A percentile compares a stretch with the other conserved stretches of the same genome.
phyloP scores from a whole-genome alignment of 2,113 vertebrate genomes.

The Salvator merianae region DNA sequence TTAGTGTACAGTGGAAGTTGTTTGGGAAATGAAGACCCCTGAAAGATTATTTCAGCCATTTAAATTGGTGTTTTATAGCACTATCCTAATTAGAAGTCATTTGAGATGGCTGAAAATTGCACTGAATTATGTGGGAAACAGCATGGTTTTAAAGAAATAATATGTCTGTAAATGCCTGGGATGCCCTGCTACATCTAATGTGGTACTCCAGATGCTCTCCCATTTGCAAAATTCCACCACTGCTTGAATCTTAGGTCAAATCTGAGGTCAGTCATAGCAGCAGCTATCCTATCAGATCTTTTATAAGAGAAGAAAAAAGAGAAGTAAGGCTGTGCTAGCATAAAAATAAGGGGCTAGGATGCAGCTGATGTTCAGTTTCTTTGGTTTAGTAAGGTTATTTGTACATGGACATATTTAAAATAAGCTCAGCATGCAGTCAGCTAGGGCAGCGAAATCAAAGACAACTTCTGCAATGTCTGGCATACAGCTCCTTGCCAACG shows the following conservation, averaged over 20 bases:
- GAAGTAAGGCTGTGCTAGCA: background rate
- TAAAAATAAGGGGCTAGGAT: fast-evolving
- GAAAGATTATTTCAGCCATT: conserved; percentile 43
- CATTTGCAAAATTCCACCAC: conserved; percentile 42
- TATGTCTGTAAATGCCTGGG: background rate
- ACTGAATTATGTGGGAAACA: background rate
- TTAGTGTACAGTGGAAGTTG: conserved; percentile 2
- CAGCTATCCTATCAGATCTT: conserved; percentile 24
- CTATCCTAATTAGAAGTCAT: conserved; percentile 32
- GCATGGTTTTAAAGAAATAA: conserved; percentile 40
- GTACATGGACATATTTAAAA: conserved; percentile 41
- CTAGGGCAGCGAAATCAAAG: conserved; percentile 54
- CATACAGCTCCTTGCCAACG: too few species aligned
- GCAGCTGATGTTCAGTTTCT: conserved; percentile 23
- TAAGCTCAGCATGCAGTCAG: conserved; percentile 48
- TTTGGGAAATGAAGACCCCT: conserved; percentile 24
- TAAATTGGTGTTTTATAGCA: conserved; percentile 31
- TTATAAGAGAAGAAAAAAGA: conserved; percentile 15
- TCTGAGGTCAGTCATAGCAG: conserved; percentile 11
- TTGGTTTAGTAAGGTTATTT: conserved; percentile 56
- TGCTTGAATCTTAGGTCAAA: background rate
- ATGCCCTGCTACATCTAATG: background rate
- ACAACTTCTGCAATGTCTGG: too few species aligned
- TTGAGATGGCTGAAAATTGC: conserved; percentile 13
- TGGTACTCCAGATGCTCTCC: conserved; percentile 7